Conservation (phyloP, 2,113 vertebrate genomes). For the Paramormyrops kingsleyae region DNA sequence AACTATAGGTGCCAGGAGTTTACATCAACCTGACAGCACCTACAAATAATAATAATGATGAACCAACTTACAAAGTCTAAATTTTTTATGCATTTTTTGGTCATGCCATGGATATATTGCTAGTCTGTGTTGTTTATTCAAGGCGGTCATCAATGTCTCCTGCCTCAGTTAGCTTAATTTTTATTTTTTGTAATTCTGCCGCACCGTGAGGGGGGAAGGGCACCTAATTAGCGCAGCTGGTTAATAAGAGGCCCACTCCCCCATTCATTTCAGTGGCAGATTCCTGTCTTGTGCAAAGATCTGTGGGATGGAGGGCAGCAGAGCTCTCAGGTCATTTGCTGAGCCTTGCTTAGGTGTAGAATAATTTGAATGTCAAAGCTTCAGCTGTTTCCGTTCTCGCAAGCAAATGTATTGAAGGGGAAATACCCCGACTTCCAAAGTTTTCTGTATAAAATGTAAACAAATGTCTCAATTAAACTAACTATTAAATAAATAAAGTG, state of each 20-base stretch:
- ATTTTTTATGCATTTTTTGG: not conserved
- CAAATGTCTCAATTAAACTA: not conserved
- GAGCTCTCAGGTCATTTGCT: not conserved
- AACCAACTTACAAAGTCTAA: not conserved
- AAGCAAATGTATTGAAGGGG: not conserved
- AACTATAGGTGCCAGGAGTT: not conserved
- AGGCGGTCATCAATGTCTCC: not conserved
- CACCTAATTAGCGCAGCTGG: constrained; percentile 50
- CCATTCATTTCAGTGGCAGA: constrained; percentile 31
- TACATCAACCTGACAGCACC: not conserved
- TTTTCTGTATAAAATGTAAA: not conserved
- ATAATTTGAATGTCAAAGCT: not conserved
- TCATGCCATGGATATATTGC: not conserved
- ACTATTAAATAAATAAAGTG: not conserved
- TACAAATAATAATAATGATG: not conserved
- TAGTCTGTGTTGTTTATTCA: not conserved
- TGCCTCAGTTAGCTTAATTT: not conserved
- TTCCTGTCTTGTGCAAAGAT: constrained; percentile 25
- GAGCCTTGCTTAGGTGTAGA: not conserved
- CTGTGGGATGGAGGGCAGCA: not conserved
- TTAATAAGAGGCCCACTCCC: constrained; percentile 31
- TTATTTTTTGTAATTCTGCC: not conserved
- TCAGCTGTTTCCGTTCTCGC: not conserved
- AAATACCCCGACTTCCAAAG: not conserved
- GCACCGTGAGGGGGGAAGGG: constrained; percentile 17